Conservation (phyloP, 2,113 vertebrate genomes). For the Halichoeres trimaculatus region DNA sequence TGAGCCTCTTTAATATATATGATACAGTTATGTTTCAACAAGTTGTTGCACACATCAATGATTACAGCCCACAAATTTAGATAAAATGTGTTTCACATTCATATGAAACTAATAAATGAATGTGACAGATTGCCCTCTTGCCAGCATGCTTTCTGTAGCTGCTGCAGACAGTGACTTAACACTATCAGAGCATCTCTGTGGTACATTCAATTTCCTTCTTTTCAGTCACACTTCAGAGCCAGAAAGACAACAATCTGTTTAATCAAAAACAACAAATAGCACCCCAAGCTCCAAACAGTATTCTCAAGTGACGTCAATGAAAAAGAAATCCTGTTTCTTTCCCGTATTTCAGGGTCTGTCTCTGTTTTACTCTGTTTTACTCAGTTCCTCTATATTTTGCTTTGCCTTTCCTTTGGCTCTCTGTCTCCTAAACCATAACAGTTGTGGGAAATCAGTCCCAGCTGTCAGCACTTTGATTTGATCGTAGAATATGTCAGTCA, state of each 20-base stretch:
- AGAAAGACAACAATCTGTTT: constrained; percentile 51
- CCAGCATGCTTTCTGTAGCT: constrained; percentile 1
- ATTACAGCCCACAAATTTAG: too few relatives aligned
- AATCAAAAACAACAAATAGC: constrained; percentile 61
- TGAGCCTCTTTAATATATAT: too few relatives aligned
- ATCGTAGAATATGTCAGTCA: constrained; percentile 80
- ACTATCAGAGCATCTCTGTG: constrained; percentile 51
- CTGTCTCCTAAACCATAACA: constrained; percentile 72
- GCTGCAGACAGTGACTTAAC: constrained; percentile 9
- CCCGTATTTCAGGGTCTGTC: constrained; percentile 30
- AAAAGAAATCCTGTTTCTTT: constrained; percentile 28
- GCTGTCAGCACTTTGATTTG: constrained; percentile 82
- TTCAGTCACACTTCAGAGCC: constrained; percentile 23
- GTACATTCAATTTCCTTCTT: constrained; percentile 53
- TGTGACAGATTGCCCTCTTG: background rate
- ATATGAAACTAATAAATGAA: too few relatives aligned
- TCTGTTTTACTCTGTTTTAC: constrained; percentile 49
- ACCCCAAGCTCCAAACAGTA: constrained; percentile 42
- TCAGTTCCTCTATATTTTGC: constrained; percentile 55
- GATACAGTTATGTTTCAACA: too few relatives aligned
- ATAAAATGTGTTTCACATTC: too few relatives aligned
- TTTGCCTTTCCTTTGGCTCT: constrained; percentile 57
- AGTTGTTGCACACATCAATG: too few relatives aligned
- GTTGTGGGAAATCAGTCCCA: constrained; percentile 77
- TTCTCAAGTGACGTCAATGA: constrained; percentile 38